Evolutionary conservation across 2,113 vertebrate species (phyloP).

Genomic region (Clarias gariepinus): DNA sequence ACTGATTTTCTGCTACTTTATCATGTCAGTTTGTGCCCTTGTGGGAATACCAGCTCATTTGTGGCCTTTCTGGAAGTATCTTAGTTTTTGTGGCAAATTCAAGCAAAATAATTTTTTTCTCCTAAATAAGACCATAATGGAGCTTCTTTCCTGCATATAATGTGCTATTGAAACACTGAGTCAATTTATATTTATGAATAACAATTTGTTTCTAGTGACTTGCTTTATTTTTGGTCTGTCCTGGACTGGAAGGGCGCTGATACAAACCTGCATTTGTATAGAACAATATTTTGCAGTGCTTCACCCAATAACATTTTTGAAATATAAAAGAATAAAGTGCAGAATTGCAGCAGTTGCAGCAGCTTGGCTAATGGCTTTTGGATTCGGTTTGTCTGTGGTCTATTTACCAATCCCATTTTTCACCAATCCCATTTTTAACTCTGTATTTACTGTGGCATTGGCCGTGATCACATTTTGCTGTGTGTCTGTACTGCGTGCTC

Average conservation of each 20-base stretch:
- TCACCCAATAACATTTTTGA: slow-evolving; percentile 27
- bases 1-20: not conserved
- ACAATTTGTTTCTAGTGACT: not conserved
- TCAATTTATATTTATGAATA: not conserved
- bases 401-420: not conserved
- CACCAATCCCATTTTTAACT: slow-evolving; percentile 5
- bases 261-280: slow-evolving; percentile 38
- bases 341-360: not conserved
- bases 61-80: slow-evolving; percentile 22
- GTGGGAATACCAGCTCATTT: slow-evolving; percentile 27
- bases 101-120: slow-evolving; percentile 21
- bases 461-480: slow-evolving; percentile 26
- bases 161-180: not conserved
- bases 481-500: slow-evolving; percentile 18
- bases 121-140: slow-evolving; percentile 15
- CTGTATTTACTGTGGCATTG: not conserved
- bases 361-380: not conserved
- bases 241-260: slow-evolving; percentile 25
- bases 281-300: slow-evolving; percentile 44
- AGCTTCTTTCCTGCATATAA: slow-evolving; percentile 17
- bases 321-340: slow-evolving; percentile 28
- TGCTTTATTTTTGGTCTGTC: not conserved
- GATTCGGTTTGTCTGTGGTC: not conserved
- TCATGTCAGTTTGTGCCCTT: not conserved
- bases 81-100: not conserved